Conservation (phyloP, 1,140 invertebrate species). For the Drosophila pachea region DNA sequence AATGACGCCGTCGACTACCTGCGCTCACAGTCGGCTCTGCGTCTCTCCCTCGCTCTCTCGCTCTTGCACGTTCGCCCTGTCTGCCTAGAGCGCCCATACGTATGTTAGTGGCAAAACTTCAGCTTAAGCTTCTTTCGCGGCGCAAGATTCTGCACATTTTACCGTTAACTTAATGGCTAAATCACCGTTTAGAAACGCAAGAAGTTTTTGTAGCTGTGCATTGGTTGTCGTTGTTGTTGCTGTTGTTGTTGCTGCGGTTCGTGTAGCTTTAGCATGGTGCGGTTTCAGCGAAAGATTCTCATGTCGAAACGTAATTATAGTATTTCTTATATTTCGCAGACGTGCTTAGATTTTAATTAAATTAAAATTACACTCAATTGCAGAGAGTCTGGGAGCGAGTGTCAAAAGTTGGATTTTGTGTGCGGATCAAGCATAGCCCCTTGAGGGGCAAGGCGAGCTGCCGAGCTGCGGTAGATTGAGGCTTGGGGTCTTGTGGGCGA, state of each 20-base stretch:
- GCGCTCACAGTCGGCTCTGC: neutral
- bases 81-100: too few relatives aligned
- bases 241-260: constrained; percentile 38
- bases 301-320: constrained; percentile 63
- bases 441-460: neutral
- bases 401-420: constrained; percentile 7
- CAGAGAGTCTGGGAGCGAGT: constrained; percentile 14
- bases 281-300: constrained; percentile 33
- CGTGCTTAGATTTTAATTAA: constrained; percentile 73
- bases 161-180: constrained; percentile 76
- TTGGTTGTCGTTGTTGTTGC: constrained; percentile 40
- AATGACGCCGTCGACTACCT: constrained; percentile 9
- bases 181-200: constrained; percentile 74
- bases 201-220: constrained; percentile 34
- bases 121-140: constrained; percentile 15
- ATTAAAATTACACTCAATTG: constrained; percentile 57
- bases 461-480: neutral
- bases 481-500: constrained; percentile 1
- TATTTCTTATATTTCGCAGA: constrained; percentile 52
- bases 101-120: constrained; percentile 13
- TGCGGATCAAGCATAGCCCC: constrained; percentile 1
- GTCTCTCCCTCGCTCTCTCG: neutral
- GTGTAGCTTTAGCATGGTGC: constrained; percentile 20
- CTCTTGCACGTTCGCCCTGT: neutral
- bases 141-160: constrained; percentile 68